Conservation (phyloP, 2,113 vertebrate species). For the Lampris megalopsis region DNA sequence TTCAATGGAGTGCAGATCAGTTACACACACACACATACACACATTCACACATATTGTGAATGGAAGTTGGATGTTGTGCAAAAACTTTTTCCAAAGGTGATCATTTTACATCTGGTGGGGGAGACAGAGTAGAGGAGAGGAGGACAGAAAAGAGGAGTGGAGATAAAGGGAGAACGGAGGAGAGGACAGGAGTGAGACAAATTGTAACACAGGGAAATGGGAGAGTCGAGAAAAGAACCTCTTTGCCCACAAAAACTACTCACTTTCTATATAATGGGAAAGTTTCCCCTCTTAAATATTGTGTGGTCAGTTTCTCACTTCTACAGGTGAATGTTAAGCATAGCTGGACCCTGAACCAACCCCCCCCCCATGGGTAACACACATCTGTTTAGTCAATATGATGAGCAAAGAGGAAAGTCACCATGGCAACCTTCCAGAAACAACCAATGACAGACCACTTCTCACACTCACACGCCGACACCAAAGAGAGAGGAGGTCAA, state of each 20-base stretch:
- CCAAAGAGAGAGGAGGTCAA: slow-evolving; percentile 45
- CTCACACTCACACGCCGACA: slow-evolving; percentile 27
- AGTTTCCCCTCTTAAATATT: slow-evolving; percentile 22
- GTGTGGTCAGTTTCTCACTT: slow-evolving; percentile 38
- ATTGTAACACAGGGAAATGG: not conserved
- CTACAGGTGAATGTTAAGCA: slow-evolving; percentile 10
- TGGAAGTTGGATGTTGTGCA: too few species aligned
- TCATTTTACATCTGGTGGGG: not conserved
- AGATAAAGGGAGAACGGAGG: not conserved
- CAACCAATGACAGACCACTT: slow-evolving; percentile 18
- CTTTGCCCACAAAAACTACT: too few species aligned
- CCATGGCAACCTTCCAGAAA: slow-evolving; percentile 62
- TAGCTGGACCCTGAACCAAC: slow-evolving; percentile 14
- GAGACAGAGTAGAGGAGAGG: not conserved
- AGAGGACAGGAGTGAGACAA: not conserved
- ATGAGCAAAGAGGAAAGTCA: slow-evolving; percentile 58
- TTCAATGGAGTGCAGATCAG: too few species aligned
- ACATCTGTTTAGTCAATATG: slow-evolving; percentile 63
- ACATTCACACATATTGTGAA: too few species aligned
- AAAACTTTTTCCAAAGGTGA: too few species aligned
- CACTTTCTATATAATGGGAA: not conserved
- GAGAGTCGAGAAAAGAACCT: slow-evolving; percentile 1
- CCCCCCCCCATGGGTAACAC: slow-evolving; percentile 52
- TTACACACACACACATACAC: too few species aligned
- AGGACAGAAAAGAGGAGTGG: not conserved